Percentiles rank a stretch among this genome's conserved stretches.
Evolutionary conservation across 1,140 invertebrate species (phyloP).

Genomic region (Brachionus koreanus): DNA sequence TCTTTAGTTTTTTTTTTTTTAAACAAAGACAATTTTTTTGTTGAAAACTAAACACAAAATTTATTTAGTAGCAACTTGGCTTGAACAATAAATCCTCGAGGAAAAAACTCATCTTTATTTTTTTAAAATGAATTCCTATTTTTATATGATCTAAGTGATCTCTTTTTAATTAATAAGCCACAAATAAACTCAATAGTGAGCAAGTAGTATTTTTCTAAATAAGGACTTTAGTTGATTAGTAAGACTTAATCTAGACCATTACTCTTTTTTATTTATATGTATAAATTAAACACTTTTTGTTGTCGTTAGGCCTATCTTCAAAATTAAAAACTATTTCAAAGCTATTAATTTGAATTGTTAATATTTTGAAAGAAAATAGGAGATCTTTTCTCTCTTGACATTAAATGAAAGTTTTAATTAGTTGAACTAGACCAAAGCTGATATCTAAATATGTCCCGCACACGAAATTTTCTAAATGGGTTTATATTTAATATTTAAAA

Average conservation of each 20-base stretch:
- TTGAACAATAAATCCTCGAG: not conserved
- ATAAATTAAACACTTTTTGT: slow-evolving; percentile 39
- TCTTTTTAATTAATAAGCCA: slow-evolving; percentile 21
- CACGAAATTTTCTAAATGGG: not conserved
- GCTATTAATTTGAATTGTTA: slow-evolving; percentile 27
- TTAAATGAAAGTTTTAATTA: slow-evolving; percentile 19
- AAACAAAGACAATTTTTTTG: not conserved
- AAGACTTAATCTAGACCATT: slow-evolving; percentile 24
- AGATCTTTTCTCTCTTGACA: slow-evolving; percentile 30
- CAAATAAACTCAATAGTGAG: not conserved
- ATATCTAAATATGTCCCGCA: not conserved
- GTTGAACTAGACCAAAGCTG: not conserved
- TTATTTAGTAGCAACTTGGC: not conserved
- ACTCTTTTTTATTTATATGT: not conserved
- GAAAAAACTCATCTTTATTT: not conserved
- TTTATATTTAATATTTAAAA: not conserved
- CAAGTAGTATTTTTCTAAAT: not conserved
- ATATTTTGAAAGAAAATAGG: not conserved
- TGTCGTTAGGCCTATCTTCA: not conserved
- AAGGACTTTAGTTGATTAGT: slow-evolving; percentile 30
- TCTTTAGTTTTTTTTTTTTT: not conserved
- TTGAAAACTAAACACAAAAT: not conserved
- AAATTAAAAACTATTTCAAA: slow-evolving; percentile 33
- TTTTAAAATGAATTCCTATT: not conserved
- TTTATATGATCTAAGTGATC: slow-evolving; percentile 14